phyloP scores from a whole-genome alignment of 2,797 vertebrate genomes.

The Bufotes viridis region DNA sequence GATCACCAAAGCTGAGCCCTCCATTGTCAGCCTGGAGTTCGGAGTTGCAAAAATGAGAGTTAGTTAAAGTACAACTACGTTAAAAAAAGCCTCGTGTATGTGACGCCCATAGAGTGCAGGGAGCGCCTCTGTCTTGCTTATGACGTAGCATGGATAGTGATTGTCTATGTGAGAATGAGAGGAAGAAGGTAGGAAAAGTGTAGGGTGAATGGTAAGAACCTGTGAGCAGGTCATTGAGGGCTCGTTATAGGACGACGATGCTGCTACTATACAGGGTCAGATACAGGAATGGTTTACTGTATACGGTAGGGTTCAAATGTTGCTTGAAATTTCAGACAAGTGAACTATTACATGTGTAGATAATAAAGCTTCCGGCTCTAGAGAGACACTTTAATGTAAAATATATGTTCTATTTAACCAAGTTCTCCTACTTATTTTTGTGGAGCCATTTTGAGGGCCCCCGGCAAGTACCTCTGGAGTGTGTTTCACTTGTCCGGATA shows the following conservation, averaged over 20 bases:
- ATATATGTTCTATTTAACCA: background rate
- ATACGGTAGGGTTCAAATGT: background rate
- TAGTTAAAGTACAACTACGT: conserved; percentile 67
- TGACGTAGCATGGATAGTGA: background rate
- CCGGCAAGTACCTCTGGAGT: background rate
- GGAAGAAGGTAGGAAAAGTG: background rate
- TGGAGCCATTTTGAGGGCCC: background rate
- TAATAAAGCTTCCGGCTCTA: background rate
- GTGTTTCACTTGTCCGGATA: background rate
- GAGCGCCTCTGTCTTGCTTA: background rate
- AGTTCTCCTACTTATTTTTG: conserved; percentile 4
- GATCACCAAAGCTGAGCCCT: conserved; percentile 86
- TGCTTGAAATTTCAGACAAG: background rate
- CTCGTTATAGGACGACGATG: background rate
- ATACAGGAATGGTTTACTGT: background rate
- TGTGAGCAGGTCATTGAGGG: background rate
- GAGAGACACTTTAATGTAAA: background rate
- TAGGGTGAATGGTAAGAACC: background rate
- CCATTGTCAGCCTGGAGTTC: conserved; percentile 91
- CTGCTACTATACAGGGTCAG: background rate
- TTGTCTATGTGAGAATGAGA: background rate
- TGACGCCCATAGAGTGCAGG: background rate
- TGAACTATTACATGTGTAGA: background rate
- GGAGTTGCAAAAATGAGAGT: conserved; percentile 96
- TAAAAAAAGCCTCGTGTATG: conserved; percentile 22